Evolutionary conservation across 2,888 invertebrate species (phyloP), one percentile per base, ranked within the genome.

Genomic region (Stenchaetothrips biformis): DNA sequence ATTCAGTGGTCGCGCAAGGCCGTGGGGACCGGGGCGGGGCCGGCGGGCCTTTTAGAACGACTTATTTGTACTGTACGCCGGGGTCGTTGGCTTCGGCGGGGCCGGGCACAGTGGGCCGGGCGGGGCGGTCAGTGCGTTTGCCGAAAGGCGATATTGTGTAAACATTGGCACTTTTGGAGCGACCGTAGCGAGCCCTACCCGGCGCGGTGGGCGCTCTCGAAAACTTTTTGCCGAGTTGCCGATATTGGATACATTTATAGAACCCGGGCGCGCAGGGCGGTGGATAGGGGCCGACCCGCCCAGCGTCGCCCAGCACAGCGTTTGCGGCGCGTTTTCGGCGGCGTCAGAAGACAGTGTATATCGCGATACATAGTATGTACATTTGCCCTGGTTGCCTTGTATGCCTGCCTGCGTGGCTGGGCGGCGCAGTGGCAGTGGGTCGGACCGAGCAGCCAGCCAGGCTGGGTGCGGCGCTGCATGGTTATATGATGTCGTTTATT

Each of bases 61-160:
- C 37, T 4, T 37, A 37, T 37, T 37, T 37, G 37, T 37, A 37
- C 37, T 37, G 37, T 37, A 37, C 37, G 37, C 37, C 37, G 37
- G 37, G 53, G 53, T 53, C 53, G 53, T 53, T 53, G 53, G 53
- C 53, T 53, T 18, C 13, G 53, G 18, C 37, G 37, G 37, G 37
- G 37, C 37, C 2, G 37, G 37, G 37, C n/a, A n/a, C n/a, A n/a
- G n/a, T n/a, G n/a, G n/a, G n/a, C 37, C 2, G 37, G 2, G 37
- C 37, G 37, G 37, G 37, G 37, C 37, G 37, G 37, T 37, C 37
- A 37, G 37, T 37, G 37, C 53, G 53, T 53, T 53, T 18, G 53
- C 53, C 53, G 53, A 53, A 53, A 53, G 53, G 21, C 67, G 67
- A 74, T 74, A 74, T 74, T 74, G 67, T 74, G 67, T 25, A 74